Conservation (phyloP, 2,888 invertebrate genomes). For the Elegia similella region DNA sequence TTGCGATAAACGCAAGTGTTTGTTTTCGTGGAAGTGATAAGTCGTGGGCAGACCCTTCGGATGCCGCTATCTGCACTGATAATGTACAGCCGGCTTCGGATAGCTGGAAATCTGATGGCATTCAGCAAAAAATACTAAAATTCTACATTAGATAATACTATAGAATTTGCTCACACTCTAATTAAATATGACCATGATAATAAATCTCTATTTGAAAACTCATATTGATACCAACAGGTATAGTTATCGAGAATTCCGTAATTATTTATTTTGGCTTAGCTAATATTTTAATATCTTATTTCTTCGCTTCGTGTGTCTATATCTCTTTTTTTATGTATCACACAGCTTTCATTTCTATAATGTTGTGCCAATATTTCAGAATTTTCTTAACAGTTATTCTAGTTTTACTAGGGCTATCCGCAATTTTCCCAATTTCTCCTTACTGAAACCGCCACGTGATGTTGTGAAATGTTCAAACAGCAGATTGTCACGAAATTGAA, state of each 20-base stretch:
- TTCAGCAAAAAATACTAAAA: slow-evolving; percentile 6
- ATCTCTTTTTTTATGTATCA: too few relatives aligned
- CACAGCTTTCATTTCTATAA: too few relatives aligned
- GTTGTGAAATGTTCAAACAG: not conserved
- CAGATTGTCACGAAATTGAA: slow-evolving; percentile 1
- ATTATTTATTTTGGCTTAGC: too few relatives aligned
- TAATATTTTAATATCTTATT: too few relatives aligned
- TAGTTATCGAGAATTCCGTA: too few relatives aligned
- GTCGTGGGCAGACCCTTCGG: slow-evolving; percentile 60
- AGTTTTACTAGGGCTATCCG: not conserved
- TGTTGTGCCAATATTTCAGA: not conserved
- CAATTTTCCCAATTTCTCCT: not conserved
- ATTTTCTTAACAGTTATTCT: not conserved
- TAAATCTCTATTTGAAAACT: too few relatives aligned
- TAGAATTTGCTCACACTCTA: too few relatives aligned
- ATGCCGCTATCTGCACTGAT: slow-evolving; percentile 66
- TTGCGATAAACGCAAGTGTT: slow-evolving; percentile 72
- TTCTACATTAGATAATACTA: not conserved
- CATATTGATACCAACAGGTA: too few relatives aligned
- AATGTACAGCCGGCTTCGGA: slow-evolving; percentile 42
- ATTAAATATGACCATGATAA: too few relatives aligned
- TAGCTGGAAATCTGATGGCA: slow-evolving; percentile 21
- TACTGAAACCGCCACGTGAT: not conserved
- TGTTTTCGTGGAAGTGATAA: slow-evolving; percentile 73
- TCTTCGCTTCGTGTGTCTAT: too few relatives aligned